A percentile compares a stretch with the other conserved stretches of the same genome.
These are phyloP conservation scores for Stictocephala bisonia DNA, from an alignment of 2,888 invertebrate species.

Conservation along the genomic window DNA sequence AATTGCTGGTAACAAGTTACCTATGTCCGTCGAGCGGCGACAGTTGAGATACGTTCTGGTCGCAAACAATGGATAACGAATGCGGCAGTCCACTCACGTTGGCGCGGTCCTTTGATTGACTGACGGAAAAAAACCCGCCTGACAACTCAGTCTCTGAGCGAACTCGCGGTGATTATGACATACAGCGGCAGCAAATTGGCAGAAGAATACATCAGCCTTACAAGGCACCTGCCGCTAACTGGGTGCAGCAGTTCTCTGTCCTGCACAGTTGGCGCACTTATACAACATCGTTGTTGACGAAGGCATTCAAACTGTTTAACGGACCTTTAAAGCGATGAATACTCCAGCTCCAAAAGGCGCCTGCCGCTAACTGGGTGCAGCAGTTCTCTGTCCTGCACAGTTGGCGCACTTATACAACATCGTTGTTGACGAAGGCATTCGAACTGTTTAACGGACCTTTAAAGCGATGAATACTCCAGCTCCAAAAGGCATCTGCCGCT, in stretches of 20 bases:
- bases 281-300: too few relatives aligned
- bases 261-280: too few relatives aligned
- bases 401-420: too few relatives aligned
- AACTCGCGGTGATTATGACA: constrained; percentile 35
- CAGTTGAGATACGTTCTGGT: constrained; percentile 20
- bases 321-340: too few relatives aligned
- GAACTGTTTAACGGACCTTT: too few relatives aligned
- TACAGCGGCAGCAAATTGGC: constrained; percentile 34
- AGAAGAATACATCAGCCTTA: constrained; percentile 32
- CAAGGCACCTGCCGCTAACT: constrained; percentile 40
- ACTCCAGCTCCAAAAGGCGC: constrained; percentile 28
- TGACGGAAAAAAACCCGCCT: constrained; percentile 27
- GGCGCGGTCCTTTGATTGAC: constrained; percentile 33
- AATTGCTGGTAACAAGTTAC: constrained; percentile 34
- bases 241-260: too few relatives aligned
- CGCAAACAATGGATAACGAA: constrained; percentile 21
- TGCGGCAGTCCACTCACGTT: constrained; percentile 23
- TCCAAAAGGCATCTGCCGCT: constrained; percentile 31
- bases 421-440: too few relatives aligned
- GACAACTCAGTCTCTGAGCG: constrained; percentile 41
- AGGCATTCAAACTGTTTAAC: too few relatives aligned
- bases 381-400: too few relatives aligned
- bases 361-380: constrained; percentile 34
- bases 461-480: constrained; percentile 28
- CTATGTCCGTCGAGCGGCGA: constrained; percentile 28